Evolutionary conservation across 2,888 invertebrate genomes (phyloP).

Genomic region (Meganola albula): DNA sequence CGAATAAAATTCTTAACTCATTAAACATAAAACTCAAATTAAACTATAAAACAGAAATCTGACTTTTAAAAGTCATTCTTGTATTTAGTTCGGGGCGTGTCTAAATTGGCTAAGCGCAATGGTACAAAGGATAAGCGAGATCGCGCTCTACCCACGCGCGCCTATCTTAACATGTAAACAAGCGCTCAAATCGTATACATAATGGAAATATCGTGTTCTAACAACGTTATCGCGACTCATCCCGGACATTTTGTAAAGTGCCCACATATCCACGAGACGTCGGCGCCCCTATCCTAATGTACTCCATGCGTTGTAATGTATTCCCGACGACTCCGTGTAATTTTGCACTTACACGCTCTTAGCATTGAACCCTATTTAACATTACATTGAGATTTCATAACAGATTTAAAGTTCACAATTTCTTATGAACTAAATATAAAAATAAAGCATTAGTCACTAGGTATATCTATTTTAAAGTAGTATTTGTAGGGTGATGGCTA

Average conservation of each 20-base stretch:
- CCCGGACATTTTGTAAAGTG: slow-evolving; percentile 76
- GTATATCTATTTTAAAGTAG: slow-evolving; percentile 29
- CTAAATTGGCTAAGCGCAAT: slow-evolving; percentile 49
- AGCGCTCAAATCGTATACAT: slow-evolving; percentile 77
- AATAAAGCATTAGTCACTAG: slow-evolving; percentile 38
- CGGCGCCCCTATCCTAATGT: slow-evolving; percentile 35
- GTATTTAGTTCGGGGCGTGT: slow-evolving; percentile 39
- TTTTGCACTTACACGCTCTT: slow-evolving; percentile 50
- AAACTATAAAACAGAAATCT: too few species aligned
- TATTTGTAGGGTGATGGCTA: slow-evolving; percentile 41
- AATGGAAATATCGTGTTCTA: slow-evolving; percentile 78
- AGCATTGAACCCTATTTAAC: slow-evolving; percentile 17
- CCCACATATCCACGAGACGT: slow-evolving; percentile 56
- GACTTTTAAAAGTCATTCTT: too few species aligned
- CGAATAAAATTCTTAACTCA: too few species aligned
- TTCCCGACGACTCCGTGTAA: slow-evolving; percentile 43
- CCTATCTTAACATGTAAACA: slow-evolving; percentile 75
- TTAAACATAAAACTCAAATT: too few species aligned
- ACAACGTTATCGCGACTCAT: slow-evolving; percentile 76
- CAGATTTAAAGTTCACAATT: slow-evolving; percentile 21
- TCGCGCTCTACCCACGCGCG: slow-evolving; percentile 54
- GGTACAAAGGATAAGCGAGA: slow-evolving; percentile 41
- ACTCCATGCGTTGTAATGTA: slow-evolving; percentile 44
- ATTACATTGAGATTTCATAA: slow-evolving; percentile 29
- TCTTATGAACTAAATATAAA: slow-evolving; percentile 37